These are phyloP conservation scores for Sarcophilus harrisii DNA, from an alignment of 2,797 vertebrate genomes.

Conservation along the genomic window DNA sequence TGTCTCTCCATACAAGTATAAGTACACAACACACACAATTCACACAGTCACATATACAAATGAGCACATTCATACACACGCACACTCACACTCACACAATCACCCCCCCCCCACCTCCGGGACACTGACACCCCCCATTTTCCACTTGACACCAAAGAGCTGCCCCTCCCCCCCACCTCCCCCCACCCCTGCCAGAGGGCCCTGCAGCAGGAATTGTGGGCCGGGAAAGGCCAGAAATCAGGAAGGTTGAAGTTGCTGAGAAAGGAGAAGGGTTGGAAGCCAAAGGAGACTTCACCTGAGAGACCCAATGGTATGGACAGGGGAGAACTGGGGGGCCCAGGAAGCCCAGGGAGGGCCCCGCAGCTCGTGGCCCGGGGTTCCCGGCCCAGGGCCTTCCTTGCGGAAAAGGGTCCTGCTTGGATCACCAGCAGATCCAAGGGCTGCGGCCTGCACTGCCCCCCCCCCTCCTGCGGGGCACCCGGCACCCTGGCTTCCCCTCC, in stretches of 20 bases:
- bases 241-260: not conserved
- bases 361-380: no score
- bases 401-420: no score
- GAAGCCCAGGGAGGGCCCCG: no score
- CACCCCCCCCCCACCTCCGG: no score
- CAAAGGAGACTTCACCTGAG: not conserved
- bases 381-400: no score
- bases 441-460: no score
- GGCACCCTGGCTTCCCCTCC: no score
- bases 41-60: no score
- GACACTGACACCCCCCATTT: not conserved
- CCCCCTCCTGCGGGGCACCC: no score
- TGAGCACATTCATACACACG: no score
- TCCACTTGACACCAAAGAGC: not conserved
- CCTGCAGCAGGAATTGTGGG: not conserved
- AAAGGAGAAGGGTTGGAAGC: not conserved
- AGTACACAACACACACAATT: no score
- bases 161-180: not conserved
- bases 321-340: not conserved
- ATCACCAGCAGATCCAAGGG: not conserved
- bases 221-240: not conserved
- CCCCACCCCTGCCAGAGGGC: not conserved
- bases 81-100: not conserved
- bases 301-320: not conserved
- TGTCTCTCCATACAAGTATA: not conserved